These are phyloP conservation scores for Colletes gigas DNA, from an alignment of 1,140 invertebrate genomes.

Conservation along the genomic window DNA sequence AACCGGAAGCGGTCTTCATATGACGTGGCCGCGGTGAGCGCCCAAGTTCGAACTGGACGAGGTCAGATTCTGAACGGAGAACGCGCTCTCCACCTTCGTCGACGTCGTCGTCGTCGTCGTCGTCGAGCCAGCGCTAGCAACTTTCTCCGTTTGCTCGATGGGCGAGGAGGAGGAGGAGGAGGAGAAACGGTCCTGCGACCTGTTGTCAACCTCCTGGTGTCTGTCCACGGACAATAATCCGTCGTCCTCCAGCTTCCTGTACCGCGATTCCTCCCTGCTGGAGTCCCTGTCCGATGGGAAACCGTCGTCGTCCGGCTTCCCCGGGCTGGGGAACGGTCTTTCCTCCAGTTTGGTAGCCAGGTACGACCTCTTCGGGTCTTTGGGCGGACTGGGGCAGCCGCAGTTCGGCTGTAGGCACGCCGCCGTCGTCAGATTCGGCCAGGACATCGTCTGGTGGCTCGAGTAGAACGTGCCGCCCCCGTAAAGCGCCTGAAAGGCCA, in stretches of 20 bases:
- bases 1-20: conserved; percentile 92
- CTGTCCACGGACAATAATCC: conserved; percentile 52
- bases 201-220: conserved; percentile 69
- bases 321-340: conserved; percentile 67
- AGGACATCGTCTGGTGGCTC: conserved; percentile 75
- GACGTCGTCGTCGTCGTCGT: conserved; percentile 35
- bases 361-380: conserved; percentile 71
- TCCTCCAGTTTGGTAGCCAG: conserved; percentile 71
- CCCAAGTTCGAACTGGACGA: conserved; percentile 69
- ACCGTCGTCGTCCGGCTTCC: conserved; percentile 70
- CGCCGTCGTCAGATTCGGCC: conserved; percentile 74
- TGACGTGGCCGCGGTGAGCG: conserved; percentile 83
- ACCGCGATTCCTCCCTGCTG: conserved; percentile 62
- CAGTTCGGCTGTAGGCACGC: conserved; percentile 71
- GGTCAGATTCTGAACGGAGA: conserved; percentile 78
- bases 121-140: conserved; percentile 37
- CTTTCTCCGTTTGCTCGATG: conserved; percentile 47
- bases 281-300: conserved; percentile 67
- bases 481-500: conserved; percentile 84
- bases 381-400: conserved; percentile 74
- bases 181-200: conserved; percentile 70
- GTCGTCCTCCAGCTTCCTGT: conserved; percentile 64
- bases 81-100: conserved; percentile 64
- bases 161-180: conserved; percentile 66
- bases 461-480: conserved; percentile 81